Evolutionary conservation across 2,888 invertebrate species (phyloP), one percentile per base, ranked within the genome.

Genomic region (Trissolcus japonicus): DNA sequence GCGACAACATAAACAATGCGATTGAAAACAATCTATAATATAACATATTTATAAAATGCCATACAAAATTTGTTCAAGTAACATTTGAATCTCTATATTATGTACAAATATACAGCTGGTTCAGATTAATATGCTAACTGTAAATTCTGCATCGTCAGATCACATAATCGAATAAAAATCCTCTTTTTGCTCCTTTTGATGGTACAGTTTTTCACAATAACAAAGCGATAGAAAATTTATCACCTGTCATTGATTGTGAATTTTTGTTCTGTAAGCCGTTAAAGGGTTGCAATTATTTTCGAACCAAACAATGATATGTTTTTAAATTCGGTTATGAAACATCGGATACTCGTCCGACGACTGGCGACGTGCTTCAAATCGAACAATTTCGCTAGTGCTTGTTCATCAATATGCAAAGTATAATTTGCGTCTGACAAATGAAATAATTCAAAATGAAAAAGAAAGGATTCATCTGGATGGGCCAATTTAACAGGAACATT

Each of bases 301-400:
- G 35, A 54, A 76, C 72, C 25, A 68, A 66, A 71, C 62, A 69
- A 57, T 80, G 78, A 78, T 78, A 80, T 78, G 76, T 80, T 71
- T 71, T 83, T 79, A 73, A 81, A 85, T 86, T 86, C 83, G 83
- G 82, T 83, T 80, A 81, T 75, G 56, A 76, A 68, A 76, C 68
- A 63, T 78, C 79, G 73, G 55, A 73, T 54, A 66, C 74, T 72
- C 68, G 72, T 54, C 71, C 72, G 75, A 72, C 66, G 56, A 73
- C 71, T 59, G 54, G 74, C 66, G 67, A 62, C 55, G 43, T 43
- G 57, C 48, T 60, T 51, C 43, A 50, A 56, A 62, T 55, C 46
- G 50, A 50, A 48, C 56, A 56, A 46, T 69, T 69, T 40, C 11
- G 29, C 51, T 6, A 53, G 3, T 29, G 6, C 13, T 17, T 6